Evolutionary conservation across 2,113 vertebrate genomes (phyloP), one percentile per base, ranked within the genome.

Genomic region (Melanerpes aurifrons): DNA sequence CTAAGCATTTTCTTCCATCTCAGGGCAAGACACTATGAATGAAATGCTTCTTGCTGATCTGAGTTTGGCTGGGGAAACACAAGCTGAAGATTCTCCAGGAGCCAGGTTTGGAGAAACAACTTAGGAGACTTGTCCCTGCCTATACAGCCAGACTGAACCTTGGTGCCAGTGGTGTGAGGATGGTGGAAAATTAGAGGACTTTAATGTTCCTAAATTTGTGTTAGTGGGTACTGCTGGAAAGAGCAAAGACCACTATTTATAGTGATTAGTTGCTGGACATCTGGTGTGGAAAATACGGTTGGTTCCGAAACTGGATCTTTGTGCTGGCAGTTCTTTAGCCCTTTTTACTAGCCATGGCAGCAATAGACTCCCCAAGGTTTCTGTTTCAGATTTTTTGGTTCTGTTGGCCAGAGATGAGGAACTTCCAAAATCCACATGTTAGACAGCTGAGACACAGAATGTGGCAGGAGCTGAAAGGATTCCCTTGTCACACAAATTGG

Each of bases 381-480:
- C 45, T 72, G 35, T 32, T 54, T 61, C 1, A 2, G 13, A 66
- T 63, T n/a, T 35, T 85, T 66, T 28, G 45, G 31, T 74, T 31
- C 72, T 28, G 3, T 7, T 68, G 40, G 32, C 50, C 50, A 78
- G 35, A 64, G 19, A 10, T 15, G 26, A 89, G 16, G 11, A 76
- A 47, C 68, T 58, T 21, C 32, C 74, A 29, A 79, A 75, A 35
- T 3, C 21, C 47, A 79, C 0, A 3, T 83, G 12, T 43, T 32
- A 57, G 22, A n/a, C 0, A 0, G 17, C 26, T 8, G 20, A 31
- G 21, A 31, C 1, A 3, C 1, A 3, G 10, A 15, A 32, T 3
- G 25, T 8, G 32, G 35, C 31, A 37, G 6, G 8, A 53, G 29
- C 32, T 75, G 40, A 77, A 68, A 48, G 31, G 25, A 76, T 28